Base-by-base conservation (phyloP, 2,888 invertebrate genomes). In the Allophyes oxyacanthae region DNA sequence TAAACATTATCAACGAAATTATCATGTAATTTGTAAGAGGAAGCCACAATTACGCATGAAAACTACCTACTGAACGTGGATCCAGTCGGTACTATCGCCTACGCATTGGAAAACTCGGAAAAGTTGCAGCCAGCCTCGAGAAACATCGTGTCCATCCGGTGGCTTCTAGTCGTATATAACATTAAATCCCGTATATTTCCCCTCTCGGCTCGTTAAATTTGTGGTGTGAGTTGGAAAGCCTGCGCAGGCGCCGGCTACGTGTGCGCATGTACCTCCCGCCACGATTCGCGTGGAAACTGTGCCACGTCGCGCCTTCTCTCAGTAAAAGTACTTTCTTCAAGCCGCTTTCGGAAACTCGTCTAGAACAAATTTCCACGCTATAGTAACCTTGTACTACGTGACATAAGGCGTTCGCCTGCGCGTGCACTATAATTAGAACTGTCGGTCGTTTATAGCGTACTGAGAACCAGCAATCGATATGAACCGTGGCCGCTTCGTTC, bases 321-420 rank as follows among this genome's bases (percentile, higher is more conserved):
- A 92, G 92, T 92, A 94, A 93, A 93, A 94, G 92, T 91, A 92
- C 92, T 94, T 93, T 93, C 93, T 92, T 93, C 90, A 79, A 84
- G 86, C 90, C 90, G 91, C 91, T 92, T 92, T 92, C 91, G 87
- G 91, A 94, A 92, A 92, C 89, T 86, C 79, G 91, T 85, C 87
- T 87, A 83, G 85, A 87, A 86, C 85, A 81, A 86, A 88, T 89
- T 91, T 91, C 87, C 89, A 88, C 84, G 81, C 81, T 86, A 83
- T 81, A 84, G 85, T 88, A 91, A 90, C 89, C 90, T 91, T 90
- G 89, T 88, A 82, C 83, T 82, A 79, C 79, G 88, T 93, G 91
- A 91, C 91, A 92, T 91, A 92, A 92, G 89, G 82, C 75, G 78
- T 75, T 83, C 60, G 83, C 77, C 79, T 81, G 82, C 76, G 76